Evolutionary conservation across 2,113 vertebrate species (phyloP).

Genomic region (Pholis gunnellus): DNA sequence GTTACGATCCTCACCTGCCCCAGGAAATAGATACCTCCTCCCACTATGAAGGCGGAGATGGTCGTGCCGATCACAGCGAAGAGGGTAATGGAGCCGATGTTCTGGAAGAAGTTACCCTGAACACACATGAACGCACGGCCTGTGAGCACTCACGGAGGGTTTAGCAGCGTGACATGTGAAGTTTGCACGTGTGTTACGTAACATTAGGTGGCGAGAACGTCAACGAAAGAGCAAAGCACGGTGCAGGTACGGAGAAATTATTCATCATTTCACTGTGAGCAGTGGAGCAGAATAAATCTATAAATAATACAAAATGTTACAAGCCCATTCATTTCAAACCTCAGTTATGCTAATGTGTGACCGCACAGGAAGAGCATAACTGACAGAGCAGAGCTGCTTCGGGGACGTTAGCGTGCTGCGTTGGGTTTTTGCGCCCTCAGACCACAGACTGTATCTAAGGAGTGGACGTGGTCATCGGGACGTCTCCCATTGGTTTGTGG

Average conservation of each 20-base stretch:
- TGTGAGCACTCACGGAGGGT: background rate
- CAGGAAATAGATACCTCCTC: conserved; percentile 98
- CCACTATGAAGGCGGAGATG: conserved; percentile 98
- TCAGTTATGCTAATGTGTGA: background rate
- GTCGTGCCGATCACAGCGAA: conserved; percentile 98
- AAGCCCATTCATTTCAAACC: background rate
- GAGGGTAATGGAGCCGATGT: conserved; percentile 97
- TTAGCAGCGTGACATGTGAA: background rate
- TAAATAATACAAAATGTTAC: background rate
- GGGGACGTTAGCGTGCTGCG: no score
- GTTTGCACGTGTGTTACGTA: conserved; percentile 9
- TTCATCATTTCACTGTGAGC: background rate
- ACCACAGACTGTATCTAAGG: no score
- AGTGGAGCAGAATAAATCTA: conserved; percentile 2
- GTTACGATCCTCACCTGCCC: conserved; percentile 89
- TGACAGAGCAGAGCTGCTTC: background rate
- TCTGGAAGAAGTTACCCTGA: conserved; percentile 99
- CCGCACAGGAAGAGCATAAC: background rate
- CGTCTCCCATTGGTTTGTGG: no score
- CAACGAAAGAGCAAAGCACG: conserved; percentile 2
- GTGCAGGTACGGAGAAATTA: background rate
- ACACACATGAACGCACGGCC: conserved; percentile 38
- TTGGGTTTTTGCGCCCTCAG: no score
- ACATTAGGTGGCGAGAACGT: background rate
- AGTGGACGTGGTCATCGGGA: no score